Percentiles rank a stretch among this genome's conserved stretches.
phyloP scores from a whole-genome alignment of 2,888 invertebrate genomes.

The Oxytorus armatus region DNA sequence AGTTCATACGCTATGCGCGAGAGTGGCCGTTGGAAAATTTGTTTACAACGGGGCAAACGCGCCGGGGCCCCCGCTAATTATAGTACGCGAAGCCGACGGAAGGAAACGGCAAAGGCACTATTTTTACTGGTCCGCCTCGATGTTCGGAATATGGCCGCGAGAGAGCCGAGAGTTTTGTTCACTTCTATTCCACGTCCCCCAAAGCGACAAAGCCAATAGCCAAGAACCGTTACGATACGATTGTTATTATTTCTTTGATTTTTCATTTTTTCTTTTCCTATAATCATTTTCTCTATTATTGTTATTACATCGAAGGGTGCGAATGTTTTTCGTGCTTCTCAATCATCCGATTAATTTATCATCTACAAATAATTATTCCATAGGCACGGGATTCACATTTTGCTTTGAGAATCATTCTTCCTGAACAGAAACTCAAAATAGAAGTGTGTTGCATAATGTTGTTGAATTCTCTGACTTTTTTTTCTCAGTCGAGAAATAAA shows the following conservation, averaged over 20 bases:
- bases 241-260: too few species aligned
- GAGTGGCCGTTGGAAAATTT: slow-evolving; percentile 75
- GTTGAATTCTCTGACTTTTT: slow-evolving; percentile 72
- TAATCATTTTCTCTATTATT: too few species aligned
- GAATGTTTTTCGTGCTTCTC: too few species aligned
- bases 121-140: slow-evolving; percentile 80
- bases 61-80: slow-evolving; percentile 79
- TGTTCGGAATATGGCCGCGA: slow-evolving; percentile 77
- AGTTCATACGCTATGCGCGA: slow-evolving; percentile 54
- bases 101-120: slow-evolving; percentile 81
- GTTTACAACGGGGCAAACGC: slow-evolving; percentile 80
- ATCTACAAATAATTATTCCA: too few species aligned
- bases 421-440: neutral
- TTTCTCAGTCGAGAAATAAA: slow-evolving; percentile 75
- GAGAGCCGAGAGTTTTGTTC: slow-evolving; percentile 69
- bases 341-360: too few species aligned
- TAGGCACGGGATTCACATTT: too few species aligned
- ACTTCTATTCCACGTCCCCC: neutral
- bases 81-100: slow-evolving; percentile 79
- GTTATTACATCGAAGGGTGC: too few species aligned
- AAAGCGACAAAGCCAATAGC: slow-evolving; percentile 61
- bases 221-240: too few species aligned
- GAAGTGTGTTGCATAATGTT: neutral
- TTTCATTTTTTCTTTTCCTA: too few species aligned
- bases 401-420: neutral